A percentile compares a stretch with the other conserved stretches of the same genome.
Conservation (phyloP, 1,140 invertebrate species). For the Nasonia vitripennis region DNA sequence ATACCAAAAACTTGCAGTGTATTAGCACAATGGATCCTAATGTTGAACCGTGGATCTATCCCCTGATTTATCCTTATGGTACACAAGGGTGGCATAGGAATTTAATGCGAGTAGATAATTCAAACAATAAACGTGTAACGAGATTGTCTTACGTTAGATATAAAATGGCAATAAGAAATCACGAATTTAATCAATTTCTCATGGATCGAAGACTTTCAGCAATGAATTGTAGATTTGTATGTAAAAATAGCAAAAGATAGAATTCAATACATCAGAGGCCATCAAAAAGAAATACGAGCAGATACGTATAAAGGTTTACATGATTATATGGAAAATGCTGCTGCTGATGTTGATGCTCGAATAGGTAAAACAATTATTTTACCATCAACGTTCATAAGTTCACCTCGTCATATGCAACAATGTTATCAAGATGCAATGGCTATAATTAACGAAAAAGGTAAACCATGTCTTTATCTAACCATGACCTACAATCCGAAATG, state of each 20-base stretch:
- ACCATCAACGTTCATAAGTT: slow-evolving; percentile 15
- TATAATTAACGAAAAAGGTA: not conserved
- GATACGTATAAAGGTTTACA: not conserved
- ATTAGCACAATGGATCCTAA: slow-evolving; percentile 14
- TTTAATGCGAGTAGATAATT: not conserved
- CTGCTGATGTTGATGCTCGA: not conserved
- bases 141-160: not conserved
- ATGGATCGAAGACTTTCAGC: not conserved
- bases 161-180: not conserved
- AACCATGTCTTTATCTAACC: slow-evolving; percentile 8
- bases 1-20: not conserved
- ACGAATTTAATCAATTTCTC: not conserved
- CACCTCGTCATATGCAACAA: slow-evolving; percentile 1
- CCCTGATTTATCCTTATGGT: slow-evolving; percentile 2
- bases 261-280: too few species aligned
- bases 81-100: not conserved
- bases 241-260: too few species aligned
- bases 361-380: slow-evolving; percentile 17
- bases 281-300: too few species aligned
- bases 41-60: slow-evolving; percentile 22
- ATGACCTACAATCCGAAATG: not conserved
- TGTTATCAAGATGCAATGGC: not conserved
- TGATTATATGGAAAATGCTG: not conserved
- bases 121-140: not conserved
- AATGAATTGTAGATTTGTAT: not conserved